Evolutionary conservation across 2,888 invertebrate species (phyloP).

Genomic region (Tinea trinotella): DNA sequence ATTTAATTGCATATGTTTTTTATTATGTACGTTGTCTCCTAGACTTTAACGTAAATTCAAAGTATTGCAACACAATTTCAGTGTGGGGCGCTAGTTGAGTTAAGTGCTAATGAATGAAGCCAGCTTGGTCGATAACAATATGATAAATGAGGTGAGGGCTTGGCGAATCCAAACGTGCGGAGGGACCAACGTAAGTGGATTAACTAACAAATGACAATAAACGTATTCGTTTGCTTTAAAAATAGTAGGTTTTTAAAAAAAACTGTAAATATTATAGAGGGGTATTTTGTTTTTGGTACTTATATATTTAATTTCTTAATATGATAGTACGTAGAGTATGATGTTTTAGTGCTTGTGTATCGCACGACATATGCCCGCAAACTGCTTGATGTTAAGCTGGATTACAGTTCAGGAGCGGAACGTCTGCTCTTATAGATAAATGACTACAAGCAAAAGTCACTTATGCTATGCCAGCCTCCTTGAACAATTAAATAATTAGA

Average conservation of each 20-base stretch:
- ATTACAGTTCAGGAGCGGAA: too few species aligned
- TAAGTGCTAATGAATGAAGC: slow-evolving; percentile 45
- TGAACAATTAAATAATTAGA: too few species aligned
- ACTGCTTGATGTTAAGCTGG: too few species aligned
- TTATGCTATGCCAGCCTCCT: too few species aligned
- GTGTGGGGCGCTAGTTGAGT: slow-evolving; percentile 25
- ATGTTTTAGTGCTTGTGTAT: too few species aligned
- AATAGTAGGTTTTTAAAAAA: neutral
- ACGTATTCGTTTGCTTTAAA: neutral
- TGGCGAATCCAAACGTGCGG: neutral
- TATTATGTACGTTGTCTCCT: too few species aligned
- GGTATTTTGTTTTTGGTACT: neutral
- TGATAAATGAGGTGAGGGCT: slow-evolving; percentile 45
- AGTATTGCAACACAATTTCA: slow-evolving; percentile 37
- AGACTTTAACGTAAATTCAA: neutral
- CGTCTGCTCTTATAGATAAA: too few species aligned
- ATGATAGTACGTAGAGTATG: too few species aligned
- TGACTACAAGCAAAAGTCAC: too few species aligned
- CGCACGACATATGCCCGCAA: too few species aligned
- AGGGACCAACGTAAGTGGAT: slow-evolving; percentile 42
- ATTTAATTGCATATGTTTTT: too few species aligned
- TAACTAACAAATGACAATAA: slow-evolving; percentile 25
- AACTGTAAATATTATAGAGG: neutral
- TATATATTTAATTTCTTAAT: too few species aligned
- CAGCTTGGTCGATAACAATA: slow-evolving; percentile 35